A percentile compares a stretch with the other conserved stretches of the same genome.
Evolutionary conservation across 2,888 invertebrate genomes (phyloP).

Genomic region (Drosophila hawaiiensis): DNA sequence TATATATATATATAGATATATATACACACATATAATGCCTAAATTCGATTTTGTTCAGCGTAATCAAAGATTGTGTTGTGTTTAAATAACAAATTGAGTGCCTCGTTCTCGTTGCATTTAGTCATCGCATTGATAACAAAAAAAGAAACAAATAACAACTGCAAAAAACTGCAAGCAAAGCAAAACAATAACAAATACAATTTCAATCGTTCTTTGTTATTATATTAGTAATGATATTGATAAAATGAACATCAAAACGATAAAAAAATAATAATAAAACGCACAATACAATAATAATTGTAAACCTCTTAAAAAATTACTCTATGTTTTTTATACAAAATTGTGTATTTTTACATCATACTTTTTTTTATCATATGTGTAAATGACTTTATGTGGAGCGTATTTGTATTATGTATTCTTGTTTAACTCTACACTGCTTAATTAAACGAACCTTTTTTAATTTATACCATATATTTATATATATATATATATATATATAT

Average conservation of each 20-base stretch:
- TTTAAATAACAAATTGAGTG: conserved; percentile 67
- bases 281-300: conserved; percentile 65
- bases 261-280: conserved; percentile 10
- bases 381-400: conserved; percentile 13
- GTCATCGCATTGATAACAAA: conserved; percentile 59
- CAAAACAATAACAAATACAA: conserved; percentile 32
- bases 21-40: conserved; percentile 50
- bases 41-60: conserved; percentile 57
- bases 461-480: conserved; percentile 46
- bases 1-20: conserved; percentile 30
- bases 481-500: conserved; percentile 40
- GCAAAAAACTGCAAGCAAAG: conserved; percentile 11
- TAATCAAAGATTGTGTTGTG: conserved; percentile 52
- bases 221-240: conserved; percentile 45
- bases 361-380: conserved; percentile 27
- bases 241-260: conserved; percentile 24
- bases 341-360: conserved; percentile 47
- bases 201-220: conserved; percentile 45
- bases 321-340: conserved; percentile 47
- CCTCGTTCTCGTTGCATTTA: conserved; percentile 72
- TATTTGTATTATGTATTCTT: conserved; percentile 54
- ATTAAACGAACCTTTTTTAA: conserved; percentile 67
- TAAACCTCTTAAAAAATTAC: conserved; percentile 43
- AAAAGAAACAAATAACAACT: conserved; percentile 19
- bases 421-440: conserved; percentile 68